A percentile compares a stretch with the other conserved stretches of the same genome.
These are phyloP conservation scores for Phengaris alcon DNA, from an alignment of 2,888 invertebrate genomes.

Conservation along the genomic window DNA sequence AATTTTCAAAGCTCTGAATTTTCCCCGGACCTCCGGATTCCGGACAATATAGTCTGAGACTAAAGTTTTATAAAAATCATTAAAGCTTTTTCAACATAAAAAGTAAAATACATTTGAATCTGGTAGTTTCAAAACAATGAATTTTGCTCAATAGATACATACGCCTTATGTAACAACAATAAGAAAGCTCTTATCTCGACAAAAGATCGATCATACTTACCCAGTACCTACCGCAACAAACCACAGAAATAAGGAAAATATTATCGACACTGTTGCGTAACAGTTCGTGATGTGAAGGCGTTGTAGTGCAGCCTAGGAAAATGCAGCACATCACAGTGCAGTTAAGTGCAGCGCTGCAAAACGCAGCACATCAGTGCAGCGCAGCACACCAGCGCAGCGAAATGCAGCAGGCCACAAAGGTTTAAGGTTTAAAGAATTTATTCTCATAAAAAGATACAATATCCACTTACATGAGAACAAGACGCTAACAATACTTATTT, in stretches of 20 bases:
- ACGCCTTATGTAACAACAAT: neutral
- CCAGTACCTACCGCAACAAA: neutral
- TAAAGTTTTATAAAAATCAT: too few relatives aligned
- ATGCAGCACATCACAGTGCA: neutral
- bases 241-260: slow-evolving; percentile 15
- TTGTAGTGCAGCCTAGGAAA: neutral
- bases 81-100: too few relatives aligned
- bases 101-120: neutral
- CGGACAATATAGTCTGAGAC: too few relatives aligned
- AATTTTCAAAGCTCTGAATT: too few relatives aligned
- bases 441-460: too few relatives aligned
- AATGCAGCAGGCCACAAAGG: neutral
- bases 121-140: neutral
- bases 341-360: neutral
- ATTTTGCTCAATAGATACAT: neutral
- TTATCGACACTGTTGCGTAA: neutral
- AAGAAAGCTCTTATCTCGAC: neutral
- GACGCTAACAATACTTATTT: too few relatives aligned
- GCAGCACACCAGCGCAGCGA: too few relatives aligned
- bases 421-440: too few relatives aligned
- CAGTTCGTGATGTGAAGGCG: neutral
- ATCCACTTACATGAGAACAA: too few relatives aligned
- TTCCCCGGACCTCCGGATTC: too few relatives aligned
- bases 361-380: neutral
- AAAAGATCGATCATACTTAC: neutral